Conservation (phyloP, 2,797 vertebrate genomes). For the Argentina silus region DNA sequence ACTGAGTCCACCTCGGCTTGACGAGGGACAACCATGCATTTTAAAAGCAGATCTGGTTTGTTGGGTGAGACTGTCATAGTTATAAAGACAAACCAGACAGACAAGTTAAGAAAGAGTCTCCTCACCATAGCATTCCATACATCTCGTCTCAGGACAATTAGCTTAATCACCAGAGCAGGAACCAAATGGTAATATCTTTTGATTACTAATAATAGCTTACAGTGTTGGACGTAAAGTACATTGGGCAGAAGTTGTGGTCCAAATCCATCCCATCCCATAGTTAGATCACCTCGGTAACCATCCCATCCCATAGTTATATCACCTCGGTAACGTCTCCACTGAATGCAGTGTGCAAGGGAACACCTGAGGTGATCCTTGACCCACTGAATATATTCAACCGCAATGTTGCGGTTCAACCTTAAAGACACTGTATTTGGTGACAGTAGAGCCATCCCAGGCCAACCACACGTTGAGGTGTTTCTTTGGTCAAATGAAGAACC, state of each 20-base stretch:
- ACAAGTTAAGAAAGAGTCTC: constrained; percentile 53
- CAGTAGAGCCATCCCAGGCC: no score
- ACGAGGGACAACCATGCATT: no score
- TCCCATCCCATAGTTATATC: no score
- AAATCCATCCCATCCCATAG: neutral
- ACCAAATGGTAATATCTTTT: neutral
- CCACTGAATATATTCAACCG: neutral
- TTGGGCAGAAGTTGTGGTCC: neutral
- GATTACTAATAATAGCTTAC: neutral
- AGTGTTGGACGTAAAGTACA: neutral
- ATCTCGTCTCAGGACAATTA: neutral
- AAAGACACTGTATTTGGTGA: no score
- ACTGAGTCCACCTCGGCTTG: no score
- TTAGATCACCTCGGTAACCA: neutral
- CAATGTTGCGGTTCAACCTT: no score
- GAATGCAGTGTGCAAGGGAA: neutral
- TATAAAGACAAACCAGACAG: constrained; percentile 51
- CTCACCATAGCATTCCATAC: constrained; percentile 27
- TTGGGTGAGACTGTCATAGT: no score
- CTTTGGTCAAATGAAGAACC: no score
- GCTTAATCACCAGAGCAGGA: neutral
- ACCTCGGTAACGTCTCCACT: neutral
- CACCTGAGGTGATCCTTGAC: no score
- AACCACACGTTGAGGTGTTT: no score
- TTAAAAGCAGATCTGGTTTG: neutral